phyloP scores from a whole-genome alignment of 2,888 invertebrate species.

The Drosophila leonis region DNA sequence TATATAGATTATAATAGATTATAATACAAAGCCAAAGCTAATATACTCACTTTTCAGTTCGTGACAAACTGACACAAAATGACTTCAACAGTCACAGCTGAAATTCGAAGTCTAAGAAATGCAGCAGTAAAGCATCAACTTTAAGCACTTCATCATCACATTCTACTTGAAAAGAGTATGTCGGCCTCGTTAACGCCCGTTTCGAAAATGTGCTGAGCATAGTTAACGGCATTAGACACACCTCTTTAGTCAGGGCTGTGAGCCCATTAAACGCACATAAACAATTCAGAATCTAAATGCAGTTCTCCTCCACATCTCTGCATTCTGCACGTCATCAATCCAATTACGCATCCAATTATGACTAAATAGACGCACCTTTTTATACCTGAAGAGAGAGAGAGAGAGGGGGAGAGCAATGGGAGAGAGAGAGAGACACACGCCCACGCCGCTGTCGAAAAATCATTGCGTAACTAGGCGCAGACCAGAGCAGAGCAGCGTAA shows the following conservation, averaged over 20 bases:
- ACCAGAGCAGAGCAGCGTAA: not conserved
- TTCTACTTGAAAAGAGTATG: not conserved
- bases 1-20: too few relatives aligned
- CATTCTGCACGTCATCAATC: conserved; percentile 31
- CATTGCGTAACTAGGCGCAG: conserved; percentile 73
- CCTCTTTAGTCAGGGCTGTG: conserved; percentile 14
- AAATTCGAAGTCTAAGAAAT: not conserved
- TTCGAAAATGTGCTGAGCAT: not conserved
- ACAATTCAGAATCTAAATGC: conserved; percentile 5
- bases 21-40: too few relatives aligned
- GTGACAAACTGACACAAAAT: too few relatives aligned
- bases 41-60: too few relatives aligned
- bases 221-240: conserved; percentile 27
- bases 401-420: not conserved
- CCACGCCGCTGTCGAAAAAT: conserved; percentile 49
- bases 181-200: not conserved
- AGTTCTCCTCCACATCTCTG: conserved; percentile 24
- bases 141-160: not conserved
- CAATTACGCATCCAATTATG: conserved; percentile 78
- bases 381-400: not conserved
- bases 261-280: conserved; percentile 26
- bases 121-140: not conserved
- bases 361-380: conserved; percentile 76
- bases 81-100: too few relatives aligned
- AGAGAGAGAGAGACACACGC: conserved; percentile 1